Conservation (phyloP, 2,797 vertebrate genomes). For the Clarias platycephalus region DNA sequence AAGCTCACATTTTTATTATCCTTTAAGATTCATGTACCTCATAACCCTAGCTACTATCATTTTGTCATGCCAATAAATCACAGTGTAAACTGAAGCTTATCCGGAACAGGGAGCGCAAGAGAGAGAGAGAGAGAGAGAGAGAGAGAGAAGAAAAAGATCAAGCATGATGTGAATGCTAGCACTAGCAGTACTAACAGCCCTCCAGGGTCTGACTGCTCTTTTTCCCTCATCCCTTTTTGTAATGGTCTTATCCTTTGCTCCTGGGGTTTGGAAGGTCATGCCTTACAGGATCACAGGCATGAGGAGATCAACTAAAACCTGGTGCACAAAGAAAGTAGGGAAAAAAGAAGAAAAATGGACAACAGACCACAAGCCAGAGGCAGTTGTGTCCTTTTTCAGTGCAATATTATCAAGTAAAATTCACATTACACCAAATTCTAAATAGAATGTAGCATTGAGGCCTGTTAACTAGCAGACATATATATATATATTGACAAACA, state of each 20-base stretch:
- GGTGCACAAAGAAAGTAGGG: background rate
- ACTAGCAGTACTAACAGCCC: constrained; percentile 39
- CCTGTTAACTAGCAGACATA: background rate
- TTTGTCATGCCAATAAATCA: constrained; percentile 9
- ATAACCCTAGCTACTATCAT: constrained; percentile 13
- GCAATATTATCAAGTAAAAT: background rate
- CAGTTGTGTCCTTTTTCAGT: background rate
- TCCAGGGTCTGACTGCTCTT: constrained; percentile 21
- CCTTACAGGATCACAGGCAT: constrained; percentile 2
- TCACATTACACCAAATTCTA: background rate
- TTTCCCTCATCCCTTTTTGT: constrained; percentile 20
- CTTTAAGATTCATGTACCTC: constrained; percentile 10
- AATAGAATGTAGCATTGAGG: background rate
- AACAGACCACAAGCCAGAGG: constrained; percentile 28
- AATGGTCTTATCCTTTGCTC: constrained; percentile 22
- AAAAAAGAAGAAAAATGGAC: constrained; percentile 6
- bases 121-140: constrained; percentile 21
- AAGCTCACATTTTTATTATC: background rate
- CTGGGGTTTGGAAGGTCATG: constrained; percentile 15
- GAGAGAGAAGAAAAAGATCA: constrained; percentile 38
- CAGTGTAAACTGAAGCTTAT: background rate
- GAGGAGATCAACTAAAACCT: constrained; percentile 12
- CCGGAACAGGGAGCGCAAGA: constrained; percentile 15
- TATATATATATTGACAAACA: background rate
- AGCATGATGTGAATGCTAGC: constrained; percentile 35